phyloP scores from a whole-genome alignment of 2,888 invertebrate genomes.

The Drosophila antonietae region DNA sequence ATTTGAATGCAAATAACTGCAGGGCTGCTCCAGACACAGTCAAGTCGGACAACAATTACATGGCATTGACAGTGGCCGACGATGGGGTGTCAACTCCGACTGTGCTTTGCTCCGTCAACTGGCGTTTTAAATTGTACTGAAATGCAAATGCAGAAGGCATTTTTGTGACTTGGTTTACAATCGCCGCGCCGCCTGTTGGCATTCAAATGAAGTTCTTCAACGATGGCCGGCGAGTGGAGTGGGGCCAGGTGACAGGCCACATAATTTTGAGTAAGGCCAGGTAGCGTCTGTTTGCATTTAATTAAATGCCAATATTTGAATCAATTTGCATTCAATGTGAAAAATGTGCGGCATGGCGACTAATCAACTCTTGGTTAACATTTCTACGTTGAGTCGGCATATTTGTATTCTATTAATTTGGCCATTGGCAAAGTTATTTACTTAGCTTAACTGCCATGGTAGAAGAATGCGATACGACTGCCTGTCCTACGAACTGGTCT shows the following conservation, averaged over 20 bases:
- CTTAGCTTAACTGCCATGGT: conserved; percentile 16
- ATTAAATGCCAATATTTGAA: conserved; percentile 79
- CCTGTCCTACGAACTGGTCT: conserved; percentile 2
- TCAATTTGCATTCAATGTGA: conserved; percentile 73
- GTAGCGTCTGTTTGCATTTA: conserved; percentile 71
- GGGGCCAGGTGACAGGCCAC: conserved; percentile 7
- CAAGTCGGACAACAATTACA: conserved; percentile 70
- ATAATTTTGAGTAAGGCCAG: conserved; percentile 44
- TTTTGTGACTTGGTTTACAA: conserved; percentile 48
- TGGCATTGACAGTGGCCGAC: conserved; percentile 45
- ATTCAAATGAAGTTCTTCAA: conserved; percentile 72
- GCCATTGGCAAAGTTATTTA: conserved; percentile 49
- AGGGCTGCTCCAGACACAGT: conserved; percentile 69
- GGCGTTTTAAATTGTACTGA: conserved; percentile 66
- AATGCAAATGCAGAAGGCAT: conserved; percentile 64
- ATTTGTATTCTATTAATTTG: conserved; percentile 75
- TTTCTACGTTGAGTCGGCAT: conserved; percentile 48
- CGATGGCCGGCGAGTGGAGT: not conserved
- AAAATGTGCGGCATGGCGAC: conserved; percentile 69
- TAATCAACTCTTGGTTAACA: conserved; percentile 67
- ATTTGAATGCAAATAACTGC: conserved; percentile 81
- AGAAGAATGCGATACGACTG: conserved; percentile 38
- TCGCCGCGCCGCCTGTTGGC: conserved; percentile 40
- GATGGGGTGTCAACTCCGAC: conserved; percentile 21
- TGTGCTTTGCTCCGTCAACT: conserved; percentile 54